Conservation (phyloP, 2,113 vertebrate species). For the Drymodes brunneopygia region DNA sequence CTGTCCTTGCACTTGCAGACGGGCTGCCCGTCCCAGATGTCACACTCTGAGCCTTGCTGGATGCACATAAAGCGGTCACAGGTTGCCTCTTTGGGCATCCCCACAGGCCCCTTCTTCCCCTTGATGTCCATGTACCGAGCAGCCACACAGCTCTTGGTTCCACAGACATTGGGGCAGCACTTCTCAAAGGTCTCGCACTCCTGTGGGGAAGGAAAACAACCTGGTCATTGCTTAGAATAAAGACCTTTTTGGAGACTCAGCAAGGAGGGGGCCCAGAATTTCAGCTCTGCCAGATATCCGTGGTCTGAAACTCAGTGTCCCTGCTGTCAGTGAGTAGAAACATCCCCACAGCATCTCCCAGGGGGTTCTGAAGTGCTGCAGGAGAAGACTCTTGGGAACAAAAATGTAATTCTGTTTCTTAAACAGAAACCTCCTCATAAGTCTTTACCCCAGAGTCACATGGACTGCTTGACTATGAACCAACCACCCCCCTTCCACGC, state of each 20-base stretch:
- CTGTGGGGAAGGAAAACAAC: slow-evolving; percentile 56
- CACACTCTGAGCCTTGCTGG: slow-evolving; percentile 94
- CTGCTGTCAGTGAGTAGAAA: not conserved
- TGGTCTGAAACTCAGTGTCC: not conserved
- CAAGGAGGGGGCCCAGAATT: not conserved
- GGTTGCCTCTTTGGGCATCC: slow-evolving; percentile 85
- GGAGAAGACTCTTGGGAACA: not conserved
- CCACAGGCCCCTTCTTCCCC: slow-evolving; percentile 81
- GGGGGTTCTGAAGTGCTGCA: not conserved
- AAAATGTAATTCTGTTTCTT: not conserved
- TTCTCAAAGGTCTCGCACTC: slow-evolving; percentile 94
- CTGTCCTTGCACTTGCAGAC: slow-evolving; percentile 94
- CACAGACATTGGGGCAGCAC: slow-evolving; percentile 96
- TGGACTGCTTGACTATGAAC: not conserved
- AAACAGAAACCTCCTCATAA: not conserved
- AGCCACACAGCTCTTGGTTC: slow-evolving; percentile 90
- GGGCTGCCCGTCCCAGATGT: slow-evolving; percentile 93
- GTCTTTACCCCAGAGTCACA: slow-evolving; percentile 20
- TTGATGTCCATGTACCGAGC: slow-evolving; percentile 86
- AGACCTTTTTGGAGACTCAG: not conserved
- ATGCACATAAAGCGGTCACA: slow-evolving; percentile 90
- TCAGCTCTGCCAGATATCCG: not conserved
- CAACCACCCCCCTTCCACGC: not conserved
- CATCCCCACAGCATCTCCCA: not conserved
- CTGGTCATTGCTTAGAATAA: not conserved